phyloP scores from a whole-genome alignment of 2,888 invertebrate species.

The Sericinus montela region DNA sequence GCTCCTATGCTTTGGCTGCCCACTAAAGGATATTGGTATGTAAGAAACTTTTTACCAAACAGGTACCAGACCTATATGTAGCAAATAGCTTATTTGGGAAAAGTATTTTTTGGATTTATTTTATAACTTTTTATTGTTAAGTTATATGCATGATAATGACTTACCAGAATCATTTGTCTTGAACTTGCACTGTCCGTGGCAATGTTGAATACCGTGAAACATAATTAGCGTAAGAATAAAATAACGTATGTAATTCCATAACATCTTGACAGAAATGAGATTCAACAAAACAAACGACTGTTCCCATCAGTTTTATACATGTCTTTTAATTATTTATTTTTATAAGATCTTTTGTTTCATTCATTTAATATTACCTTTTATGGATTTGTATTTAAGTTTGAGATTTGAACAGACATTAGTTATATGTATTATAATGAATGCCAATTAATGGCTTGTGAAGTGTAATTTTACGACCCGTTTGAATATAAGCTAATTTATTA shows the following conservation, averaged over 20 bases:
- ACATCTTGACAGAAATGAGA: constrained; percentile 9
- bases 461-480: neutral
- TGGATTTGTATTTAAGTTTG: neutral
- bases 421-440: too few relatives aligned
- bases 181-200: neutral
- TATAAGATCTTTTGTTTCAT: neutral
- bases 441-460: neutral
- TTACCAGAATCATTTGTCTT: neutral
- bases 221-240: neutral
- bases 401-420: neutral
- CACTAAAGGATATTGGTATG: too few relatives aligned
- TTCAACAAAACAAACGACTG: neutral
- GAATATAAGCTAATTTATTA: neutral
- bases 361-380: constrained; percentile 1
- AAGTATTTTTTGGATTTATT: too few relatives aligned
- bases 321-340: neutral
- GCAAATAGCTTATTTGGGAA: too few relatives aligned
- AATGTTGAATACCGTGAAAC: constrained; percentile 3
- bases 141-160: neutral
- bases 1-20: too few relatives aligned
- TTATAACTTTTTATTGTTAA: too few relatives aligned
- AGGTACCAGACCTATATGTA: too few relatives aligned
- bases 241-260: neutral
- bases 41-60: too few relatives aligned
- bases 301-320: constrained; percentile 4